Conservation (phyloP, 2,888 invertebrate genomes). For the Drosophila histrio region DNA sequence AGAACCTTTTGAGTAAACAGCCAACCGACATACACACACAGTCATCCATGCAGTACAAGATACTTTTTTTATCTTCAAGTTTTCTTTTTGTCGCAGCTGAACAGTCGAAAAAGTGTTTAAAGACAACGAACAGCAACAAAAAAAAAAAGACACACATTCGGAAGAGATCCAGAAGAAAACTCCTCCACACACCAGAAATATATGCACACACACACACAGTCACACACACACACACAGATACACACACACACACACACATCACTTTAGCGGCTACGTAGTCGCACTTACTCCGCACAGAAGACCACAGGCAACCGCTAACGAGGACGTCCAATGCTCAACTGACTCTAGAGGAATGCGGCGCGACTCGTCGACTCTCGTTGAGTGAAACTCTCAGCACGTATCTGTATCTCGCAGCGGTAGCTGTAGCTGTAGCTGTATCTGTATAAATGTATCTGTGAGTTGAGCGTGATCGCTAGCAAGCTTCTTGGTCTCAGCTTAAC, state of each 20-base stretch:
- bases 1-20: slow-evolving; percentile 74
- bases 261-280: slow-evolving; percentile 10
- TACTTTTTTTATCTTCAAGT: slow-evolving; percentile 68
- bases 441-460: slow-evolving; percentile 26
- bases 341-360: slow-evolving; percentile 65
- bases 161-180: slow-evolving; percentile 63
- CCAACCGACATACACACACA: slow-evolving; percentile 19
- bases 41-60: slow-evolving; percentile 41
- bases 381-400: slow-evolving; percentile 67
- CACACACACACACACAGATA: slow-evolving; percentile 5
- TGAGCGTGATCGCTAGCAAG: slow-evolving; percentile 26
- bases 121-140: slow-evolving; percentile 7
- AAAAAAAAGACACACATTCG: slow-evolving; percentile 13
- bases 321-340: slow-evolving; percentile 83
- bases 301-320: slow-evolving; percentile 79
- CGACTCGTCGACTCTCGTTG: slow-evolving; percentile 47
- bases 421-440: slow-evolving; percentile 10
- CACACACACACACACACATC: slow-evolving; percentile 4
- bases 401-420: slow-evolving; percentile 13
- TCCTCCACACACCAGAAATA: slow-evolving; percentile 45
- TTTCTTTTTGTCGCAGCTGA: slow-evolving; percentile 50
- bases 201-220: slow-evolving; percentile 6
- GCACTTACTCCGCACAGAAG: slow-evolving; percentile 61
- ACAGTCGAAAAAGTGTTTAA: slow-evolving; percentile 34
- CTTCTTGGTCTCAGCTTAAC: slow-evolving; percentile 28